A percentile compares a stretch with the other conserved stretches of the same genome.
Evolutionary conservation across 2,797 vertebrate species (phyloP).

Genomic region (Cynopterus sphinx): DNA sequence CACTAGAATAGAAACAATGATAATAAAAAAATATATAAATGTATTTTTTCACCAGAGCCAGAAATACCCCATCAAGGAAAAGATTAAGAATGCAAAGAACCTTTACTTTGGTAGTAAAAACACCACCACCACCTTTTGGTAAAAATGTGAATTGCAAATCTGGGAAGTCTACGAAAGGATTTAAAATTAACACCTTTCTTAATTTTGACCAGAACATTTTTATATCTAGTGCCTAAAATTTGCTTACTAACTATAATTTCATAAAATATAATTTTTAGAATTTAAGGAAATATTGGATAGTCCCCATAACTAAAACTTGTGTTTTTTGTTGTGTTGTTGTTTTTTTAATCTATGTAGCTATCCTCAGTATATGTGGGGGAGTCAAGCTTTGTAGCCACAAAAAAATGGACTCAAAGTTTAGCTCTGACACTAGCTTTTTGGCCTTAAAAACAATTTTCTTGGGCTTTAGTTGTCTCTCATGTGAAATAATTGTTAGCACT

Average conservation of each 20-base stretch:
- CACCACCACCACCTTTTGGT: conserved; percentile 53
- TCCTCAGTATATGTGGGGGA: background rate
- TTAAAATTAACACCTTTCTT: background rate
- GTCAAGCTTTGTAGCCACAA: background rate
- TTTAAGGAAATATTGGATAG: background rate
- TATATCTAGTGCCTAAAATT: background rate
- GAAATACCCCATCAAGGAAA: background rate
- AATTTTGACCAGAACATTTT: background rate
- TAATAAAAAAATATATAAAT: background rate
- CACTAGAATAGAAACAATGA: background rate
- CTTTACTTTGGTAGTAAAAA: background rate
- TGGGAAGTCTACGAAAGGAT: background rate
- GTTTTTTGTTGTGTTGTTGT: too few species aligned
- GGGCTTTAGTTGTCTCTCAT: background rate
- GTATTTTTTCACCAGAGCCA: background rate
- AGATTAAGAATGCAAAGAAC: background rate
- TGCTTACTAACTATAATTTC: background rate
- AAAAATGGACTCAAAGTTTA: background rate
- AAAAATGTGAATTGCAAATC: background rate
- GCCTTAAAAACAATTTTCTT: background rate
- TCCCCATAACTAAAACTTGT: background rate
- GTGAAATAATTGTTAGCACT: background rate
- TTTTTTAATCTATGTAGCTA: background rate
- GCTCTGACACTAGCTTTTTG: background rate
- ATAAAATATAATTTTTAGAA: background rate